Evolutionary conservation across 2,888 invertebrate species (phyloP).

Genomic region (Epinotia nisella): DNA sequence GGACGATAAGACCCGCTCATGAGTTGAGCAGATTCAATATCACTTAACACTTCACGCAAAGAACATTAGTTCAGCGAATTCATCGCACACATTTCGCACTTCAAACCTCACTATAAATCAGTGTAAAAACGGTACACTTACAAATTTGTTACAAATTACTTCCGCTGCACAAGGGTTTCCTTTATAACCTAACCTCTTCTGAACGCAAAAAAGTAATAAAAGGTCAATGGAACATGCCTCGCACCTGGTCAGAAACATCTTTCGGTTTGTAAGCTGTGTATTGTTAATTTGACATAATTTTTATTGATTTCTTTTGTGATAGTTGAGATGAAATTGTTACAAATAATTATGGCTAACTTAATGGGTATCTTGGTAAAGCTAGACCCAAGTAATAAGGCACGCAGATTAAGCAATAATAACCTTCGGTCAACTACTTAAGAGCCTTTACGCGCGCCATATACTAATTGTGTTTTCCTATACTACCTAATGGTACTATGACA

Average conservation of each 20-base stretch:
- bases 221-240: conserved; percentile 52
- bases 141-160: conserved; percentile 63
- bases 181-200: conserved; percentile 40
- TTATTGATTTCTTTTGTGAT: conserved; percentile 39
- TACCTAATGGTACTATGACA: not conserved
- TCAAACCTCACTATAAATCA: conserved; percentile 42
- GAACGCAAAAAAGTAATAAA: conserved; percentile 51
- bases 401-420: no score
- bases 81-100: conserved; percentile 26
- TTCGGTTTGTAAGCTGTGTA: conserved; percentile 45
- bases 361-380: not conserved
- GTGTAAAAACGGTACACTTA: conserved; percentile 46
- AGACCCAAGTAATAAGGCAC: no score
- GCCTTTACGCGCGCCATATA: no score
- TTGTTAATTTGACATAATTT: conserved; percentile 43
- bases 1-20: no score
- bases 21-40: no score
- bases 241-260: conserved; percentile 57
- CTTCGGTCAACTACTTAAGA: no score
- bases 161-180: conserved; percentile 52
- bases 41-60: not conserved
- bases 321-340: conserved; percentile 2
- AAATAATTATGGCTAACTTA: not conserved
- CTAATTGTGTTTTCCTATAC: no score
- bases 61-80: not conserved